Evolutionary conservation across 2,797 vertebrate species (phyloP).

Genomic region (Spinus olivaceus): DNA sequence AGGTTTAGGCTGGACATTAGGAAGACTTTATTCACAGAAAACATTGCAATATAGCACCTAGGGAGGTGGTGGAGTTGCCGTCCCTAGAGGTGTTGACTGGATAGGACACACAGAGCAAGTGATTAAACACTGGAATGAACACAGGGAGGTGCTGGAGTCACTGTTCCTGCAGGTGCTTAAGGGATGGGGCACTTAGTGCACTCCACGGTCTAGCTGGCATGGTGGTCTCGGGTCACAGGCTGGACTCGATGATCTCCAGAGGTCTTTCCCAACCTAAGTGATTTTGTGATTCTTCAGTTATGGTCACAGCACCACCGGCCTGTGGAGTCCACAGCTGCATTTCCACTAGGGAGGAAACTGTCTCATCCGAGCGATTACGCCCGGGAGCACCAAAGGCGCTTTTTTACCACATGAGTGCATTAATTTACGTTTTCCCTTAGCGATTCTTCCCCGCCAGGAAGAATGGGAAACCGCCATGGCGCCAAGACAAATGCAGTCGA

Average conservation of each 20-base stretch:
- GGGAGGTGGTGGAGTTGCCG: neutral
- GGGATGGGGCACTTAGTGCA: no score
- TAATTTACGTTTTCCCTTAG: no score
- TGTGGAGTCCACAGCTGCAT: fast-evolving
- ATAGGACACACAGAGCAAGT: no score
- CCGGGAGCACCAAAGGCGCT: fast-evolving
- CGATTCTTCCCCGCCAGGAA: no score
- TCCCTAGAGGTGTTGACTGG: neutral
- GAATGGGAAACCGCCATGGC: fast-evolving
- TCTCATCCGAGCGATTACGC: neutral
- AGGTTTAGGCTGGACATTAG: neutral
- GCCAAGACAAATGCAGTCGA: fast-evolving
- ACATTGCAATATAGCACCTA: neutral
- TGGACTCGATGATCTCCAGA: neutral
- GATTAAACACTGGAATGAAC: neutral
- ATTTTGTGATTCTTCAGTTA: neutral
- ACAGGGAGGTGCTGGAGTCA: neutral
- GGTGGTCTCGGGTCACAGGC: neutral
- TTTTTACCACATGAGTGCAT: fast-evolving
- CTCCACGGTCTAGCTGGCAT: neutral
- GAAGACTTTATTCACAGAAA: neutral
- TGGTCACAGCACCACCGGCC: fast-evolving
- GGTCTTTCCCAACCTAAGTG: neutral
- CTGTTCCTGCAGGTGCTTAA: no score
- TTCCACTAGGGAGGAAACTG: fast-evolving